Evolutionary conservation across 2,113 vertebrate genomes (phyloP).

Genomic region (Acanthochromis polyacanthus): DNA sequence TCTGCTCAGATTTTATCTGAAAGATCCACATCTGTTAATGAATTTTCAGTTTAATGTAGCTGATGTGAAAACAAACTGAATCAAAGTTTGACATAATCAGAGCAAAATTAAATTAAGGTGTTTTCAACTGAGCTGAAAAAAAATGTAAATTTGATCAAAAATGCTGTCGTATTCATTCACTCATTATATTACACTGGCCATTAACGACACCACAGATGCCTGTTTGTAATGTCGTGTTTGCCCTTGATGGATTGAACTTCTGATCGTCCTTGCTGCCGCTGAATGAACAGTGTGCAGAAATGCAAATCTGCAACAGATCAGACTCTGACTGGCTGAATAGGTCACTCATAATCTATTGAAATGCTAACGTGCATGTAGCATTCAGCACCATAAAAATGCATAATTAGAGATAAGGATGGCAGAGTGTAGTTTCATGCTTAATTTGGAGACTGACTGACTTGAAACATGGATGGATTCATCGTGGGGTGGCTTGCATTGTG

Average conservation of each 20-base stretch:
- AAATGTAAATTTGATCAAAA: constrained; percentile 1
- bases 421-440: constrained; percentile 31
- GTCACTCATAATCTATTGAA: constrained; percentile 35
- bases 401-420: constrained; percentile 46
- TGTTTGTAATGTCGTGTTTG: constrained; percentile 3
- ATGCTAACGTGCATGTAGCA: constrained; percentile 37
- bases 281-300: constrained; percentile 5
- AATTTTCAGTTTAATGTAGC: background rate
- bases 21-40: background rate
- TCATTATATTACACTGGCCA: background rate
- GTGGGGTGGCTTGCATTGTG: constrained; percentile 6
- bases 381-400: constrained; percentile 28
- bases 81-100: no score
- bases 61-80: background rate
- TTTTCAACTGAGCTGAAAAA: no score
- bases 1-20: background rate
- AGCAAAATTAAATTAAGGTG: no score
- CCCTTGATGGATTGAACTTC: background rate
- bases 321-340: constrained; percentile 30
- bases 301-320: background rate
- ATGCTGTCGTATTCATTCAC: background rate
- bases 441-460: constrained; percentile 46
- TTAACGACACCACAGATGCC: background rate
- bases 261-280: constrained; percentile 2
- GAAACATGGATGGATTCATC: constrained; percentile 21